Evolutionary conservation across 2,797 vertebrate species (phyloP).

Genomic region (Triplophysa bombifrons): DNA sequence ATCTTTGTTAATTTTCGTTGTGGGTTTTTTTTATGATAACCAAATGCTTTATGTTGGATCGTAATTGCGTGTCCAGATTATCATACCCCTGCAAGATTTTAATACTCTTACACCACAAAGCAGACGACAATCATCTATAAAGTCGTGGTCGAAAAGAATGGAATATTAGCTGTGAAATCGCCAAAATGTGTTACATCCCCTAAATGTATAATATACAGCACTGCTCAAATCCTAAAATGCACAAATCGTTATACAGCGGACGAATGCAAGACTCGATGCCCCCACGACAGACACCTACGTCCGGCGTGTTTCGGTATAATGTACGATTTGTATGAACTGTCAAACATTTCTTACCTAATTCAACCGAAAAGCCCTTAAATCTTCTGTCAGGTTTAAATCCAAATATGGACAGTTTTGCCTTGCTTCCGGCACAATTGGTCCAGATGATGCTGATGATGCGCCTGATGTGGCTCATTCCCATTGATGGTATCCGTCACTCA

Average conservation of each 20-base stretch:
- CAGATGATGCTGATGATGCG: constrained; percentile 38
- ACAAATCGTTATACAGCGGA: neutral
- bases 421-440: constrained; percentile 21
- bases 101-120: constrained; percentile 18
- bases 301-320: too few species aligned
- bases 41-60: neutral
- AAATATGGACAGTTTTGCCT: neutral
- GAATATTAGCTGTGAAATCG: neutral
- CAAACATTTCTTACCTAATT: constrained; percentile 13
- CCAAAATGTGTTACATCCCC: neutral
- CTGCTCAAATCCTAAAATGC: neutral
- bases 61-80: neutral
- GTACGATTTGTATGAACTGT: too few species aligned
- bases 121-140: constrained; percentile 11
- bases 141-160: neutral
- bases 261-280: constrained; percentile 23
- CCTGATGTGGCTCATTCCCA: constrained; percentile 37
- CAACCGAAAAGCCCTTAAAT: neutral
- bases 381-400: neutral
- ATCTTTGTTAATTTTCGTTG: neutral
- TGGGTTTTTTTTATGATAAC: neutral
- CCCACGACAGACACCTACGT: neutral
- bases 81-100: constrained; percentile 30
- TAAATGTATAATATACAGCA: neutral
- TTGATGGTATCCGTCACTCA: constrained; percentile 30